A percentile compares a stretch with the other conserved stretches of the same genome.
phyloP scores from a whole-genome alignment of 2,888 invertebrate genomes.

The Lathronympha strigana region DNA sequence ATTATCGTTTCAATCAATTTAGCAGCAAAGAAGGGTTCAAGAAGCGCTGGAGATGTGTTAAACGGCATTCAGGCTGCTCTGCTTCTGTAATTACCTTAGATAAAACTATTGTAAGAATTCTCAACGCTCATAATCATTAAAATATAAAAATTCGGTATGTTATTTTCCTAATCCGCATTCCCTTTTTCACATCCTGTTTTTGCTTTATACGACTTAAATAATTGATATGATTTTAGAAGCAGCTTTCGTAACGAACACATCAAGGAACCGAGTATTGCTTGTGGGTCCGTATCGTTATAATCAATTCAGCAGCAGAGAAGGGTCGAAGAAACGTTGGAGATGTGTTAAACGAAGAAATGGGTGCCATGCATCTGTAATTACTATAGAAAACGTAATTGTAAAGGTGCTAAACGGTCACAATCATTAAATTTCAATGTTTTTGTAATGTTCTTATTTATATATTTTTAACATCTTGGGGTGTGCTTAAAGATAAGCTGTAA shows the following conservation, averaged over 20 bases:
- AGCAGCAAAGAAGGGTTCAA: not conserved
- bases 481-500: not conserved
- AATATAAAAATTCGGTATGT: not conserved
- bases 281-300: constrained; percentile 15
- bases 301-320: constrained; percentile 8
- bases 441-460: not conserved
- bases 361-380: constrained; percentile 9
- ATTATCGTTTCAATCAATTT: constrained; percentile 1
- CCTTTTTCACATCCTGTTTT: too few species aligned
- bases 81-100: not conserved
- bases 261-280: constrained; percentile 1
- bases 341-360: constrained; percentile 4
- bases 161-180: too few species aligned
- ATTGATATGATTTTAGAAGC: constrained; percentile 6
- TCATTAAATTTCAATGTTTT: constrained; percentile 3
- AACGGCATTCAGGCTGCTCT: not conserved
- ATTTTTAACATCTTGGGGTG: not conserved
- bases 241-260: not conserved
- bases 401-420: constrained; percentile 6
- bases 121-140: constrained; percentile 3
- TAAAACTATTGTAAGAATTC: not conserved
- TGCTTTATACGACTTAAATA: not conserved
- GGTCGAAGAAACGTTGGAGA: constrained; percentile 15
- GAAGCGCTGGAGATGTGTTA: constrained; percentile 1
- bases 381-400: constrained; percentile 5